phyloP scores from a whole-genome alignment of 92 coral and sea anemone genomes.

The Scolanthus callimorphus region DNA sequence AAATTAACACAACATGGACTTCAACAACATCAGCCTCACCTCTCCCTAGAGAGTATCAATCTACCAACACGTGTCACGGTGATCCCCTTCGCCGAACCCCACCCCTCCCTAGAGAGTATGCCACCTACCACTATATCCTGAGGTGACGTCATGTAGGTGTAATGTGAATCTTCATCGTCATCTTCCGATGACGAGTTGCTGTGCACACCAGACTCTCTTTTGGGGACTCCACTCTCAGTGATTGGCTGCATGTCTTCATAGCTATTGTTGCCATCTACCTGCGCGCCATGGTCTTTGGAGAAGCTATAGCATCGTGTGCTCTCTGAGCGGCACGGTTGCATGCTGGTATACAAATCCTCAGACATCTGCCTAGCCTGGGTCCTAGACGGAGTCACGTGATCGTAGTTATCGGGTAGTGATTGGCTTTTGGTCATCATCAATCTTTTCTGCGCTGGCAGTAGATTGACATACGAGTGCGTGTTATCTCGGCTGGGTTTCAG shows the following conservation, averaged over 20 bases:
- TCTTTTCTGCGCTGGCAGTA: constrained; percentile 3
- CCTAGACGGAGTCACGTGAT: neutral
- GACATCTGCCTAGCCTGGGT: neutral
- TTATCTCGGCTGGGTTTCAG: constrained; percentile 21
- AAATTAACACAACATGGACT: no score
- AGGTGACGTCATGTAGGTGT: constrained; percentile 46
- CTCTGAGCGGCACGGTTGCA: constrained; percentile 74
- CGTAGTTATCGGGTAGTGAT: constrained; percentile 15
- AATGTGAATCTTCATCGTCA: constrained; percentile 61
- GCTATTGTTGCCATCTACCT: constrained; percentile 7
- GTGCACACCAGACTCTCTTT: constrained; percentile 58
- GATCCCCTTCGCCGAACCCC: no score
- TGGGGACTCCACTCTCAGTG: neutral
- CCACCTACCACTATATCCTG: constrained; percentile 1
- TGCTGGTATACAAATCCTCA: constrained; percentile 30
- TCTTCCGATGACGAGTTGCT: constrained; percentile 79
- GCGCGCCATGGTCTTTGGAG: constrained; percentile 39
- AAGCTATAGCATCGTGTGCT: constrained; percentile 74
- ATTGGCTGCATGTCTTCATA: constrained; percentile 72
- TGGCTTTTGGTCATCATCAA: constrained; percentile 15
- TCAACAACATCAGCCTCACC: no score
- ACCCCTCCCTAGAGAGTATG: no score
- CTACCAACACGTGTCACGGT: no score
- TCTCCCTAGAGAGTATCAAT: no score
- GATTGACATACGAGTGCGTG: constrained; percentile 49